A percentile compares a stretch with the other conserved stretches of the same genome.
Conservation (phyloP, 2,113 vertebrate genomes). For the Megaceryle torquata region DNA sequence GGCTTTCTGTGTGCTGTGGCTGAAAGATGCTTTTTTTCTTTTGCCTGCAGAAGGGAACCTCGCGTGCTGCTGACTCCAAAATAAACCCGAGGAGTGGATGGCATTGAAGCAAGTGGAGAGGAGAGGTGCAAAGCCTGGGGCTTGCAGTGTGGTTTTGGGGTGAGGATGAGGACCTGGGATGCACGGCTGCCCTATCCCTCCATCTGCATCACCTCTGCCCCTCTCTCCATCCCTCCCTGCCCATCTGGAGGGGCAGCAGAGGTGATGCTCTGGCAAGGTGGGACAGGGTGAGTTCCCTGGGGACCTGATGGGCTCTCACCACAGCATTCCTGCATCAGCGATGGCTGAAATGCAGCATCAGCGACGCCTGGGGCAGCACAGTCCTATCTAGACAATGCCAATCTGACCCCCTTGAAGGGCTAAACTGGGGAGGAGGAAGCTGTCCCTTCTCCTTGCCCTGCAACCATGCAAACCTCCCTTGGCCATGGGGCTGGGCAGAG, state of each 20-base stretch:
- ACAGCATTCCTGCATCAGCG: neutral
- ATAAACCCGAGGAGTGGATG: neutral
- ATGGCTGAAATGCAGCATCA: neutral
- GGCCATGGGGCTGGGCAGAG: rapidly evolving
- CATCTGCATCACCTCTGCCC: too few species aligned
- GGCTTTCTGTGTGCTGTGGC: neutral
- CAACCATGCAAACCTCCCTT: neutral
- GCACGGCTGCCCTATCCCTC: neutral
- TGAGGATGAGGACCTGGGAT: neutral
- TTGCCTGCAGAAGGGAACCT: neutral
- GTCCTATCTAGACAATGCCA: neutral
- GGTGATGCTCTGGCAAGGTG: neutral
- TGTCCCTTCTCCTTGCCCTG: neutral
- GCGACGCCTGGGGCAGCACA: rapidly evolving
- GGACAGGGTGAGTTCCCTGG: too few species aligned
- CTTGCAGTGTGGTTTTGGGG: neutral
- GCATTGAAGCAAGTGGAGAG: neutral
- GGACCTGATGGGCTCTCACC: neutral
- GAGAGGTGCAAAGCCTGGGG: neutral
- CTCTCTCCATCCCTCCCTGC: neutral
- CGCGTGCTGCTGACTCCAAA: neutral
- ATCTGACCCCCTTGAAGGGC: rapidly evolving
- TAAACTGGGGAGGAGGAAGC: neutral
- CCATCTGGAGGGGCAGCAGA: neutral
- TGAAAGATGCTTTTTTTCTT: neutral